Evolutionary conservation across 2,113 vertebrate genomes (phyloP), one percentile per base, ranked within the genome.

Genomic region (Pholis gunnellus): DNA sequence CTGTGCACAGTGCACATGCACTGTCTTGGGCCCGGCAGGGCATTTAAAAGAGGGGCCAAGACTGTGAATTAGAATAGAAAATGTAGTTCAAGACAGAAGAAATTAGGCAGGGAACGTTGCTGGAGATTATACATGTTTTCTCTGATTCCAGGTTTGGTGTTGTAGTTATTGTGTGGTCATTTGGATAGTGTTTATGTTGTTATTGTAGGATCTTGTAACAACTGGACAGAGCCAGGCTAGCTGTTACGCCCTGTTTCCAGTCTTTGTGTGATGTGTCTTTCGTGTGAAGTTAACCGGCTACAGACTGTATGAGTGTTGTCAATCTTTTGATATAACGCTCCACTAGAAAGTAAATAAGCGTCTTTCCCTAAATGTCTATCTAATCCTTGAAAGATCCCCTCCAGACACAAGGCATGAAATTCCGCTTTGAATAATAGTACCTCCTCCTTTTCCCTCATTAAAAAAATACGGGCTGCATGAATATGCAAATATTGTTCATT

Each of bases 111-210:
- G 11, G 69, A 65, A 73, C 65, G 31, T 59, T 8, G 65, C 13
- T 9, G 2, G 1, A 44, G 2, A 66, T 14, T 34, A 40, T 44
- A 4, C 9, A 3, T 36, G 9, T 52, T 69, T 72, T 71, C 40
- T 72, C 1, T 22, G 10, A 64, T 74, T 67, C 77, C 14, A 27
- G 14, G 36, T 80, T 72, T 27, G 31, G 68, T 64, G 25, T 75
- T 79, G 54, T 27, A 5, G 79, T 48, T 56, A 59, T 44, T 44
- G 27, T 56, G 27, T 61, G 61, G 56, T 81, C 76, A 86, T 83
- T 78, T 84, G 87, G 74, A 72, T 70, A 56, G 15, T 67, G 52
- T 79, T 78, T 71, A 65, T 78, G 69, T 59, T 73, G 69, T 76
- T 79, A 79, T 59, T 83, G 31, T 8, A 29, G 27, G 60, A 85